A percentile compares a stretch with the other conserved stretches of the same genome.
Evolutionary conservation across 2,797 vertebrate genomes (phyloP).

Genomic region (Cichlasoma orientale): DNA sequence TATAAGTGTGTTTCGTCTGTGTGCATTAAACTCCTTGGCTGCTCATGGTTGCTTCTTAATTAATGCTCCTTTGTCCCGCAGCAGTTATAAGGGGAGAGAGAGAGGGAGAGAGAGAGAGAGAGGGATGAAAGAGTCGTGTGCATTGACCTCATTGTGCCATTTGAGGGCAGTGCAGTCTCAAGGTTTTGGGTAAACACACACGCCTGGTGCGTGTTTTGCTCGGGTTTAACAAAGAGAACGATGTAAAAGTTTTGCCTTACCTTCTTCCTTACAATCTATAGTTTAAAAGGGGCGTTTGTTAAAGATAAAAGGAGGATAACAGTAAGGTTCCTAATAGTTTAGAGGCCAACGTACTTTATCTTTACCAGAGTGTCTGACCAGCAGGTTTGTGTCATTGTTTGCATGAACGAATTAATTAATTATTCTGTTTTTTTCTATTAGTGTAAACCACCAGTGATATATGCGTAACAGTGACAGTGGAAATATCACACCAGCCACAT

Average conservation of each 20-base stretch:
- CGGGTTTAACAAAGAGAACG: constrained; percentile 44
- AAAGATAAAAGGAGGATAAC: not conserved
- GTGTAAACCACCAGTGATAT: not conserved
- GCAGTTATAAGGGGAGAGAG: constrained; percentile 54
- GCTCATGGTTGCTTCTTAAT: constrained; percentile 86
- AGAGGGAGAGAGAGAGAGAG: constrained; percentile 27
- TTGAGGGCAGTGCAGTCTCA: constrained; percentile 91
- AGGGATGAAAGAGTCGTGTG: constrained; percentile 62
- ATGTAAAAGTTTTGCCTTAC: constrained; percentile 57
- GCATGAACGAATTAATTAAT: not conserved
- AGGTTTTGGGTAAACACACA: constrained; percentile 65
- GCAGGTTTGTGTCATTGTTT: not conserved
- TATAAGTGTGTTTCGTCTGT: constrained; percentile 38
- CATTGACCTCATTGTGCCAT: constrained; percentile 80
- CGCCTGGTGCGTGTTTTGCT: constrained; percentile 19
- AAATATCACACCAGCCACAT: too few relatives aligned
- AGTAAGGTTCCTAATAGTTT: not conserved
- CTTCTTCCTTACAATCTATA: constrained; percentile 15
- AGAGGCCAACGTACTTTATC: not conserved
- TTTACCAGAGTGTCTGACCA: not conserved
- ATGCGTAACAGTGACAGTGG: not conserved
- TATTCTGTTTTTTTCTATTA: not conserved
- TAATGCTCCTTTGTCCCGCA: constrained; percentile 79
- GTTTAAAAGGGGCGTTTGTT: constrained; percentile 1
- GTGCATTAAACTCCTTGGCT: constrained; percentile 73